Base-by-base conservation (phyloP, 2,113 vertebrate species). In the Ranitomeya variabilis region DNA sequence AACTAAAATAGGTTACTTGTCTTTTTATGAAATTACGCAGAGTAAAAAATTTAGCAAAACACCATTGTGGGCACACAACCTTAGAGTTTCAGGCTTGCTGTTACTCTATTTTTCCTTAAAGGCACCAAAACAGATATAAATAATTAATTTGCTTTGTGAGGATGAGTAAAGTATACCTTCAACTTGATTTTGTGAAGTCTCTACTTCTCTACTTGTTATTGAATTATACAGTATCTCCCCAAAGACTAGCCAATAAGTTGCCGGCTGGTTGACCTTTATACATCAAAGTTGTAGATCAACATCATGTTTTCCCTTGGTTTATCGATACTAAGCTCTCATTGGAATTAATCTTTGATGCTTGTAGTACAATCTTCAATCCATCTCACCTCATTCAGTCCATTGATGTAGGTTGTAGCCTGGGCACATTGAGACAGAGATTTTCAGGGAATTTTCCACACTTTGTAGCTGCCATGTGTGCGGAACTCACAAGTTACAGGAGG, bases 401-500 rank as follows among this genome's bases (percentile, higher is more conserved):
- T 87, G 76, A 79, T 64, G 51, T 54, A 55, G 76, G 85, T 67
- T 67, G 60, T 64, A 16, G 59, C 76, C 78, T 51, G 67, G 69
- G 69, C 69, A 88, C 73, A 51, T 88, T 83, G 57, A 83, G 57
- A 76, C 67, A n/a, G 55, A 64, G 37, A 88, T 19, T 69, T 80
- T 54, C 10, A 45, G 73, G 76, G 62, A 54, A 64, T 83, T 77
- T 83, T 83, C n/a, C 87, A 26, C 80, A 76, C 59, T 83, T 76
- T 83, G 78, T 83, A 89, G 87, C 73, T 79, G 87, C 59, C 57
- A 79, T 55, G 82, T 85, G 83, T 79, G 74, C 82, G 60, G 87
- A 89, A 79, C 82, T 89, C 82, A 85, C 73, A 89, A 84, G 87
- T 89, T 83, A 78, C 51, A 89, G 81, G 87, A 54, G 45, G 57